Evolutionary conservation across 2,113 vertebrate species (phyloP).

Genomic region (Lepisosteus osseus): DNA sequence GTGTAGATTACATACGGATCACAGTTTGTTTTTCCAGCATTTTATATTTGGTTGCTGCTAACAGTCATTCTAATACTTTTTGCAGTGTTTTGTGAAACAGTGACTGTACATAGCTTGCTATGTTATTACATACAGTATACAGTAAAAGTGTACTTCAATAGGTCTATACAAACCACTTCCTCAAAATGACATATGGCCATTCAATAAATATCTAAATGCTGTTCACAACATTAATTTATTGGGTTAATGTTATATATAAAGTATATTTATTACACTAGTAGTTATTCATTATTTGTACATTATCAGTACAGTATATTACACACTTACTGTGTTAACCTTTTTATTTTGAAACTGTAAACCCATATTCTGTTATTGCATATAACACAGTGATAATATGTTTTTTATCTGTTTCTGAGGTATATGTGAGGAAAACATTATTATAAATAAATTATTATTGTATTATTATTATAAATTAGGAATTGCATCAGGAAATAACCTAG

Average conservation of each 20-base stretch:
- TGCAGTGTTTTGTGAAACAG: conserved; percentile 2
- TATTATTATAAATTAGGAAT: too few relatives aligned
- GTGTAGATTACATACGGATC: conserved; percentile 37
- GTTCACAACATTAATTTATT: conserved; percentile 39
- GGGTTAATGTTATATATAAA: conserved; percentile 45
- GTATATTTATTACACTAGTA: conserved; percentile 32
- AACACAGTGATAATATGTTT: conserved; percentile 1
- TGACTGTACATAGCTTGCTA: conserved; percentile 17
- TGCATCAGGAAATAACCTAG: too few relatives aligned
- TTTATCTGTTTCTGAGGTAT: conserved; percentile 1
- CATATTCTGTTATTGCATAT: neutral
- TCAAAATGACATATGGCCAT: conserved; percentile 1
- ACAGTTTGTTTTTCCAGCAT: conserved; percentile 17
- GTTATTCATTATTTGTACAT: conserved; percentile 43
- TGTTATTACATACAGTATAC: conserved; percentile 8
- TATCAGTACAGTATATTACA: conserved; percentile 36
- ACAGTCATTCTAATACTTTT: conserved; percentile 12
- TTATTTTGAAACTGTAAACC: conserved; percentile 17
- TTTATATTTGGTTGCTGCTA: conserved; percentile 18
- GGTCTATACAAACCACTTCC: conserved; percentile 1
- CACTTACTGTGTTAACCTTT: conserved; percentile 30
- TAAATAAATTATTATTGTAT: too few relatives aligned
- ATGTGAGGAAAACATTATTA: neutral
- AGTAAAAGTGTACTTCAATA: conserved; percentile 1
- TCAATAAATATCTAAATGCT: conserved; percentile 25